These are phyloP conservation scores for Hololepta plana DNA, from an alignment of 2,888 invertebrate genomes.

Conservation along the genomic window DNA sequence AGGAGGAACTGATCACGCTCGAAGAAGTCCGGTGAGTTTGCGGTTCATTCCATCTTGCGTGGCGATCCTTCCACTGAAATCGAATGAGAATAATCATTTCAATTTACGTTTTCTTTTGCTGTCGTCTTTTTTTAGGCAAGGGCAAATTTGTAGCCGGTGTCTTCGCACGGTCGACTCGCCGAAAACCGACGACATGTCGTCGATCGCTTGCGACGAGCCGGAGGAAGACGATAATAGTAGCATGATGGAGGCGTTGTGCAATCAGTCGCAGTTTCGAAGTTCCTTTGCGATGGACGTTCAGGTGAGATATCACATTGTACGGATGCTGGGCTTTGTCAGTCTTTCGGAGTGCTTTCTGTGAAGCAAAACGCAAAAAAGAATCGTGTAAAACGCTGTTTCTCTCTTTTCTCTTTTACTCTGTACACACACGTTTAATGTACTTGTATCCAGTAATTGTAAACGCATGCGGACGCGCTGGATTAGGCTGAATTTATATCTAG, in stretches of 20 bases:
- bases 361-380: too few relatives aligned
- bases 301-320: slow-evolving; percentile 21
- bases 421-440: slow-evolving; percentile 2
- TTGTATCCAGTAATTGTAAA: too few relatives aligned
- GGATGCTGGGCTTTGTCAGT: slow-evolving; percentile 20
- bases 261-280: slow-evolving; percentile 15
- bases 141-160: slow-evolving; percentile 66
- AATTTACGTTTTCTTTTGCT: not conserved
- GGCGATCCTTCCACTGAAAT: too few relatives aligned
- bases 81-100: not conserved
- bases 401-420: not conserved
- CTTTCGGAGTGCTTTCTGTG: slow-evolving; percentile 18
- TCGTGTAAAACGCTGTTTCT: slow-evolving; percentile 1
- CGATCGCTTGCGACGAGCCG: slow-evolving; percentile 37
- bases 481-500: too few relatives aligned
- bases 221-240: slow-evolving; percentile 57
- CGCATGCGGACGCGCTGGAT: too few relatives aligned
- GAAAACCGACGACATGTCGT: slow-evolving; percentile 37
- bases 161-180: slow-evolving; percentile 43
- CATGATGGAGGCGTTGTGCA: slow-evolving; percentile 31
- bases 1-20: slow-evolving; percentile 65
- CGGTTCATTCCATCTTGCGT: slow-evolving; percentile 2
- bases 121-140: slow-evolving; percentile 39
- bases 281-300: slow-evolving; percentile 25
- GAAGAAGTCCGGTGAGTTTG: slow-evolving; percentile 62